Evolutionary conservation across 2,888 invertebrate species (phyloP).

Genomic region (Nemotelus nigrinus): DNA sequence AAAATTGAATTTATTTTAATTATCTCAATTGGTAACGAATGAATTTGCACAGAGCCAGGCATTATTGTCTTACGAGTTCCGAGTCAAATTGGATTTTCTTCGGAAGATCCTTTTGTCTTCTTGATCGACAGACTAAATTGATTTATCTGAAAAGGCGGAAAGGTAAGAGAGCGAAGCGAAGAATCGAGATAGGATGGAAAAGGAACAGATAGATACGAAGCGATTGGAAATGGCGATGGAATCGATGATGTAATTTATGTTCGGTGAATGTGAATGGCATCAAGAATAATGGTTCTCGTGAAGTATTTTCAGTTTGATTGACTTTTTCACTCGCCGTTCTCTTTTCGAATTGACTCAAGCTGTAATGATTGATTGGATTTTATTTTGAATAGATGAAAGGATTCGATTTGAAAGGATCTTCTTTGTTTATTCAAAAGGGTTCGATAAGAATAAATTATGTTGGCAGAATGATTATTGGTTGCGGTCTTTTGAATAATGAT

Average conservation of each 20-base stretch:
- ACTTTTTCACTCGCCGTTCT: constrained; percentile 24
- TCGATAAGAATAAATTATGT: not conserved
- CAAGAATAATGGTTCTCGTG: constrained; percentile 31
- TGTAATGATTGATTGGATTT: constrained; percentile 30
- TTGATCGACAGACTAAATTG: constrained; percentile 37
- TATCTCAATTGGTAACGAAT: constrained; percentile 12
- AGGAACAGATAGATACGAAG: not conserved
- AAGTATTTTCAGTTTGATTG: constrained; percentile 38
- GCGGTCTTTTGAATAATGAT: no score
- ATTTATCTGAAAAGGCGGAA: constrained; percentile 35
- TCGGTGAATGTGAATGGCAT: constrained; percentile 22
- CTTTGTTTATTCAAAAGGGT: not conserved
- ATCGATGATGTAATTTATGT: constrained; percentile 38
- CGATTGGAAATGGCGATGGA: not conserved
- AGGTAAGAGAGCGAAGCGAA: not conserved
- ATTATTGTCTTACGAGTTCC: constrained; percentile 40
- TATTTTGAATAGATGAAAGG: constrained; percentile 30
- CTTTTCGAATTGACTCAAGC: constrained; percentile 23
- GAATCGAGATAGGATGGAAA: not conserved
- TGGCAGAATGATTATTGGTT: no score
- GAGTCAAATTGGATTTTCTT: constrained; percentile 42
- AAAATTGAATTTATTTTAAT: constrained; percentile 42
- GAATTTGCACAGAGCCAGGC: constrained; percentile 24
- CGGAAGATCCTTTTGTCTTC: constrained; percentile 29
- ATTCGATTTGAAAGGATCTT: constrained; percentile 3